phyloP scores from a whole-genome alignment of 2,888 invertebrate species.

The Notocelia uddmanniana region DNA sequence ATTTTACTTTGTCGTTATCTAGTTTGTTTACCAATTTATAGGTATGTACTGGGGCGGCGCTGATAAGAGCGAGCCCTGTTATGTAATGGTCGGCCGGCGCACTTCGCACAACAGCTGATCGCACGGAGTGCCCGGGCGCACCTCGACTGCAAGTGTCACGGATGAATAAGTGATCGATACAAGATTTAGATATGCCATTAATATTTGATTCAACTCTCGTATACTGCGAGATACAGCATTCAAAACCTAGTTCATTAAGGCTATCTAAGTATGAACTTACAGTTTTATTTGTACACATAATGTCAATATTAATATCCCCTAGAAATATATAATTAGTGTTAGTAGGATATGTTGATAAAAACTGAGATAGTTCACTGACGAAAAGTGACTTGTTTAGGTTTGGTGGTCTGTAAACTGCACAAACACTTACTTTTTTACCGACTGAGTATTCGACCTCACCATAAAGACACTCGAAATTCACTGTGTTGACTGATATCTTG shows the following conservation, averaged over 20 bases:
- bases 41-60: background rate
- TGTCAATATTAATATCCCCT: background rate
- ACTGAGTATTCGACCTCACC: background rate
- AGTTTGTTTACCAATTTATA: background rate
- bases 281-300: background rate
- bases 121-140: background rate
- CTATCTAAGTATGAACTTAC: background rate
- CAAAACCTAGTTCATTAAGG: conserved; percentile 1
- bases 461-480: background rate
- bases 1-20: background rate
- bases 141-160: background rate
- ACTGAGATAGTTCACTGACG: background rate
- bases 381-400: background rate
- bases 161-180: background rate
- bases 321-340: background rate
- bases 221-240: background rate
- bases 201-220: conserved; percentile 1
- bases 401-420: conserved; percentile 4
- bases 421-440: background rate
- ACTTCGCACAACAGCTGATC: background rate
- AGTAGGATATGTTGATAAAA: background rate
- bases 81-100: background rate
- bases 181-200: background rate
- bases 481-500: background rate
- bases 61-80: background rate